phyloP scores from a whole-genome alignment of 2,888 invertebrate species.

The Tupiocoris notatus region DNA sequence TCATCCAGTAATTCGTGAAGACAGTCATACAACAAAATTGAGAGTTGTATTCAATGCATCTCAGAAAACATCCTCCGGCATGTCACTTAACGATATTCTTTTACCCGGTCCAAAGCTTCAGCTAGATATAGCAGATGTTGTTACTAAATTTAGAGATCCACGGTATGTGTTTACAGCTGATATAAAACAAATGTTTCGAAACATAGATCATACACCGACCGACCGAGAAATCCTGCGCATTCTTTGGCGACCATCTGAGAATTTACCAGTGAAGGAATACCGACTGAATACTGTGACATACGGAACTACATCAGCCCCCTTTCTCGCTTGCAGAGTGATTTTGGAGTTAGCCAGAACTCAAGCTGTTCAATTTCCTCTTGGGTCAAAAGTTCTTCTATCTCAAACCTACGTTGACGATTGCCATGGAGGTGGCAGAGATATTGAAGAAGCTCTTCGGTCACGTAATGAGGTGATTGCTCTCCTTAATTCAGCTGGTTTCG shows the following conservation, averaged over 20 bases:
- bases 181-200: conserved; percentile 9
- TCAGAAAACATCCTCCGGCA: background rate
- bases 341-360: background rate
- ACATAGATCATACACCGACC: background rate
- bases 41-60: conserved; percentile 11
- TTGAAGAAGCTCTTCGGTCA: background rate
- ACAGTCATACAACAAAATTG: background rate
- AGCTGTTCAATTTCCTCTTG: background rate
- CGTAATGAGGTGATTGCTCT: background rate
- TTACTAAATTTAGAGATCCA: background rate
- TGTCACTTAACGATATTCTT: conserved; percentile 1
- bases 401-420: conserved; percentile 2
- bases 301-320: background rate
- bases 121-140: background rate
- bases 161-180: conserved; percentile 12
- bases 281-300: background rate
- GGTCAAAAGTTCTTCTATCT: background rate
- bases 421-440: background rate
- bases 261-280: background rate
- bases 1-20: background rate
- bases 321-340: background rate
- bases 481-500: background rate
- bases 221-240: conserved; percentile 2
- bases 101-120: conserved; percentile 1
- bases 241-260: background rate